These are phyloP conservation scores for Smutsia gigantea DNA, from an alignment of 2,797 vertebrate species.

Conservation along the genomic window DNA sequence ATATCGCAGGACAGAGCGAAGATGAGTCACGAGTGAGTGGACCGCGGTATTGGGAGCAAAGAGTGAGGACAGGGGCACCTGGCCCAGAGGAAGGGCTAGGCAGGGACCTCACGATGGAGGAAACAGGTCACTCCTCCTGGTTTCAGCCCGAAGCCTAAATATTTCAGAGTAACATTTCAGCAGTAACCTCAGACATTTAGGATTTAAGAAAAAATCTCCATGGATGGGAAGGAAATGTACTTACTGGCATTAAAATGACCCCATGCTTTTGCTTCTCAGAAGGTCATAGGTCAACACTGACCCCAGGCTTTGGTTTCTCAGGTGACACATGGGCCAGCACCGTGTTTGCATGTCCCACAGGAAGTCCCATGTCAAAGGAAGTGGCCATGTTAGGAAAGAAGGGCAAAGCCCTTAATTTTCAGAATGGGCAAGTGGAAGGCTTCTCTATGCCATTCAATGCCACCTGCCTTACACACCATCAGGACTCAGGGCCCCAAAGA, in stretches of 20 bases:
- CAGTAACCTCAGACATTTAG: background rate
- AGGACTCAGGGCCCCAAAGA: background rate
- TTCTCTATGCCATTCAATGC: background rate
- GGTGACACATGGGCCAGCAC: background rate
- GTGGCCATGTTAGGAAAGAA: conserved; percentile 72
- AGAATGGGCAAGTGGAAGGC: conserved; percentile 40
- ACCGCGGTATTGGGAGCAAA: background rate
- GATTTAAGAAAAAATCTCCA: background rate
- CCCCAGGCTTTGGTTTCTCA: conserved; percentile 62
- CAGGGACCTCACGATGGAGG: background rate
- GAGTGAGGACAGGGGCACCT: background rate
- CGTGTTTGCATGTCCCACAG: conserved; percentile 69
- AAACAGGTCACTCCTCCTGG: background rate
- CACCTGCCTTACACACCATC: background rate
- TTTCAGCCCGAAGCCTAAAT: background rate
- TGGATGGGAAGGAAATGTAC: background rate
- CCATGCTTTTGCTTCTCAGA: conserved; percentile 67
- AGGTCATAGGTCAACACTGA: conserved; percentile 42
- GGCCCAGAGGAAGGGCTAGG: background rate
- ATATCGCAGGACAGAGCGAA: background rate
- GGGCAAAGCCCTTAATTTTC: conserved; percentile 74
- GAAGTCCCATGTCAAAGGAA: conserved; percentile 77
- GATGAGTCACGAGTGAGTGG: background rate
- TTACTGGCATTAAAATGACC: background rate
- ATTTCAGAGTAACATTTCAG: background rate